Percentiles rank a stretch among this genome's conserved stretches.
Conservation (phyloP, 2,888 invertebrate genomes). For the Apomyelois bistriatella region DNA sequence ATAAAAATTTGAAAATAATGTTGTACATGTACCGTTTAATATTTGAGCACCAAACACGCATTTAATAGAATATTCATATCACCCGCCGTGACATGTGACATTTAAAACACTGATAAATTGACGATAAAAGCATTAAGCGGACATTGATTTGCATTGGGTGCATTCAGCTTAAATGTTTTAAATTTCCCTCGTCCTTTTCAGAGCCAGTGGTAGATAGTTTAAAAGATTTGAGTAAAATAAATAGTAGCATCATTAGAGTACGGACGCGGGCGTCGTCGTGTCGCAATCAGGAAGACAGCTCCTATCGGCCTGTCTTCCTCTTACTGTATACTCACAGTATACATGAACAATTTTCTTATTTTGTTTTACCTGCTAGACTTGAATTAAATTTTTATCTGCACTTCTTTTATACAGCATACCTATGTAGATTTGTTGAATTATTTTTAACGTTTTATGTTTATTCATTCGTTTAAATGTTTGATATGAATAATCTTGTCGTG, state of each 20-base stretch:
- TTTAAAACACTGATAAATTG: conserved; percentile 6
- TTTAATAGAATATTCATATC: conserved; percentile 8
- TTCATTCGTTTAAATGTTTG: no score
- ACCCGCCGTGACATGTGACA: conserved; percentile 5
- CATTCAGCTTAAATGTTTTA: conserved; percentile 13
- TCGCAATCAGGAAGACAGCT: conserved; percentile 61
- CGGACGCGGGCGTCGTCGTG: conserved; percentile 34
- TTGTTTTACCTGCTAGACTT: conserved; percentile 21
- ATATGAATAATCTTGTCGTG: no score
- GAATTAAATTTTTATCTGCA: neutral
- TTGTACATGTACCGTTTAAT: neutral
- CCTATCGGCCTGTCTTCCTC: conserved; percentile 35
- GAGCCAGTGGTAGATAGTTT: conserved; percentile 22
- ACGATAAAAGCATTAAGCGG: conserved; percentile 4
- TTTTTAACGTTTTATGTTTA: no score
- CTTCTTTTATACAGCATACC: neutral
- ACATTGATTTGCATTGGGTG: conserved; percentile 2
- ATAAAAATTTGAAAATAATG: neutral
- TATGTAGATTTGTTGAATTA: no score
- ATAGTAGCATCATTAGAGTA: conserved; percentile 53
- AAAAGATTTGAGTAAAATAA: conserved; percentile 51
- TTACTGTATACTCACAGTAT: conserved; percentile 18
- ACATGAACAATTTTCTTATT: conserved; percentile 32
- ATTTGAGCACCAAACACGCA: neutral
- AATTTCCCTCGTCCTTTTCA: neutral